A percentile compares a stretch with the other conserved stretches of the same genome.
phyloP scores from a whole-genome alignment of 2,797 vertebrate species.

The Chanos chanos region DNA sequence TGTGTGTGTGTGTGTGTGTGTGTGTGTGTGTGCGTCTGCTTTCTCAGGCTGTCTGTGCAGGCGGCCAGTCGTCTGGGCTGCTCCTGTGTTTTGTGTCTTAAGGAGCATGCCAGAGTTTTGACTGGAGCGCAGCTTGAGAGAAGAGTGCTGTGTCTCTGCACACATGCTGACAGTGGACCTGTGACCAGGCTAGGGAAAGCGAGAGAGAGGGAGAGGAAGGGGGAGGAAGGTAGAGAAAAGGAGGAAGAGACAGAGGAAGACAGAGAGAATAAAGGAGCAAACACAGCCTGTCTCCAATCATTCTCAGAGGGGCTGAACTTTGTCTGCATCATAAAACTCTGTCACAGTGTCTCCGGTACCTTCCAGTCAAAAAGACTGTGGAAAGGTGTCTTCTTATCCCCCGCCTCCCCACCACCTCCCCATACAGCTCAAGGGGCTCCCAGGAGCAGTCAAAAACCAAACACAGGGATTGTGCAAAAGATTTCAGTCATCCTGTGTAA shows the following conservation, averaged over 20 bases:
- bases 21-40: not conserved
- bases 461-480: no score
- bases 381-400: no score
- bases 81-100: conserved; percentile 33
- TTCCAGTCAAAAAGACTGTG: not conserved
- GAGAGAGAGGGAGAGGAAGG: not conserved
- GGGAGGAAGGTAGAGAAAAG: no score
- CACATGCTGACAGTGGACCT: conserved; percentile 1
- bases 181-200: not conserved
- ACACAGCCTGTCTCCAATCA: conserved; percentile 3
- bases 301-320: conserved; percentile 20
- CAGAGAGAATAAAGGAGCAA: not conserved
- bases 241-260: not conserved
- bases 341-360: not conserved
- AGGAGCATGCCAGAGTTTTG: conserved; percentile 17
- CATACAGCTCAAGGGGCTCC: no score
- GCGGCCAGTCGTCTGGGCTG: conserved; percentile 29
- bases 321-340: conserved; percentile 21
- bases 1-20: not conserved
- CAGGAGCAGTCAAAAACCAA: no score
- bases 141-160: conserved; percentile 24
- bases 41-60: conserved; percentile 19
- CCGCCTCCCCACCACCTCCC: no score
- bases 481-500: no score
- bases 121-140: conserved; percentile 18